Conservation (phyloP, 2,113 vertebrate species). For the Malurus alboscapulatus region DNA sequence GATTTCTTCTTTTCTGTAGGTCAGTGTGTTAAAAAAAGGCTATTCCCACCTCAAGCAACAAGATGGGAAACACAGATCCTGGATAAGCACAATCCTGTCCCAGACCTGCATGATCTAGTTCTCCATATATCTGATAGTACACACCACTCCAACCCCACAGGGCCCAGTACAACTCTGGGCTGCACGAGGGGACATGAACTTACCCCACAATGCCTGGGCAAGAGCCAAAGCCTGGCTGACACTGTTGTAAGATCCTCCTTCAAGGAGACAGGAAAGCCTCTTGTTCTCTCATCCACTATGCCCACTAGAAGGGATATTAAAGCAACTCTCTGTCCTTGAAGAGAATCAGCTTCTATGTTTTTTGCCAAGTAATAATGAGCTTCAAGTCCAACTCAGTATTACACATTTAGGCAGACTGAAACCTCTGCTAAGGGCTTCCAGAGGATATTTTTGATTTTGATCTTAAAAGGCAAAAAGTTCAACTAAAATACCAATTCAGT, state of each 20-base stretch:
- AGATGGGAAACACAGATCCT: fast-evolving
- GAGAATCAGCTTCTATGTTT: not conserved
- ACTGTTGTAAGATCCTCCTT: not conserved
- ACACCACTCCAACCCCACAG: fast-evolving
- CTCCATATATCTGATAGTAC: not conserved
- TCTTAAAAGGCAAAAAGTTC: not conserved
- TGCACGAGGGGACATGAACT: not conserved
- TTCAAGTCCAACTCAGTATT: not conserved
- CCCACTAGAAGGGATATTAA: not conserved
- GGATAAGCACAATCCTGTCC: not conserved
- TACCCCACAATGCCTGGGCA: not conserved
- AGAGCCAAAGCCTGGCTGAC: too few species aligned
- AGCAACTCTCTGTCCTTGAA: not conserved
- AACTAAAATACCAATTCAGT: not conserved
- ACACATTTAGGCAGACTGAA: not conserved
- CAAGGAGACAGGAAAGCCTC: not conserved
- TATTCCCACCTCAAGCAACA: not conserved
- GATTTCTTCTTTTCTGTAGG: not conserved
- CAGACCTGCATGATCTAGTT: not conserved
- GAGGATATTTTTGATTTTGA: not conserved
- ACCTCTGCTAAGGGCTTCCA: not conserved
- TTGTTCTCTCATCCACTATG: not conserved
- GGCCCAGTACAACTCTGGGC: not conserved
- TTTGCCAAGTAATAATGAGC: not conserved
- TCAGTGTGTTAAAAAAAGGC: not conserved